Conservation (phyloP, 1,140 invertebrate species). For the Drosophila neocordata region DNA sequence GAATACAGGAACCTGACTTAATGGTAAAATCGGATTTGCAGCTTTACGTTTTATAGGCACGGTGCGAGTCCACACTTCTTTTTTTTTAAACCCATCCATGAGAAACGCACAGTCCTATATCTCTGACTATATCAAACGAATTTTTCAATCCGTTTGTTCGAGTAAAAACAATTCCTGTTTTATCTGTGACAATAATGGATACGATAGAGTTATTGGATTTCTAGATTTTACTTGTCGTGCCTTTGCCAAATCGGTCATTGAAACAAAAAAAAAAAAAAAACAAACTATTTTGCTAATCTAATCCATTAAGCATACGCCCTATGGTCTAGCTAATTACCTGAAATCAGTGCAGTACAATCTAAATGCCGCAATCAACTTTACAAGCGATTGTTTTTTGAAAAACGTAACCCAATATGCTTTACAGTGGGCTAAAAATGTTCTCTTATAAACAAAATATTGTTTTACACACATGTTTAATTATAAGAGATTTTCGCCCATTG, state of each 20-base stretch:
- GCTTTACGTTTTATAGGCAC: neutral
- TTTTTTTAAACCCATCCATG: neutral
- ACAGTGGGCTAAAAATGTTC: slow-evolving; percentile 27
- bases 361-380: slow-evolving; percentile 53
- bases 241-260: neutral
- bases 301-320: slow-evolving; percentile 44
- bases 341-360: slow-evolving; percentile 18
- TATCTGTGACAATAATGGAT: neutral
- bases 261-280: too few species aligned
- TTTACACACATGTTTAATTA: too few species aligned
- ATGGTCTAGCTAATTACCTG: slow-evolving; percentile 55
- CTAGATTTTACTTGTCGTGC: neutral
- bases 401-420: slow-evolving; percentile 23
- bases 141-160: neutral
- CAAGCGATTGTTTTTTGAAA: slow-evolving; percentile 25
- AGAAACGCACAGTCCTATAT: neutral
- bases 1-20: neutral
- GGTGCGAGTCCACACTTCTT: neutral
- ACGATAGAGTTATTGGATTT: neutral
- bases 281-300: slow-evolving; percentile 17
- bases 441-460: slow-evolving; percentile 1
- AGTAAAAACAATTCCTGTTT: neutral
- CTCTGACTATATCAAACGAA: neutral
- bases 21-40: neutral
- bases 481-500: slow-evolving; percentile 28